A percentile compares a stretch with the other conserved stretches of the same genome.
phyloP scores from a whole-genome alignment of 2,797 vertebrate genomes.

The Melanotaenia maccullochi region DNA sequence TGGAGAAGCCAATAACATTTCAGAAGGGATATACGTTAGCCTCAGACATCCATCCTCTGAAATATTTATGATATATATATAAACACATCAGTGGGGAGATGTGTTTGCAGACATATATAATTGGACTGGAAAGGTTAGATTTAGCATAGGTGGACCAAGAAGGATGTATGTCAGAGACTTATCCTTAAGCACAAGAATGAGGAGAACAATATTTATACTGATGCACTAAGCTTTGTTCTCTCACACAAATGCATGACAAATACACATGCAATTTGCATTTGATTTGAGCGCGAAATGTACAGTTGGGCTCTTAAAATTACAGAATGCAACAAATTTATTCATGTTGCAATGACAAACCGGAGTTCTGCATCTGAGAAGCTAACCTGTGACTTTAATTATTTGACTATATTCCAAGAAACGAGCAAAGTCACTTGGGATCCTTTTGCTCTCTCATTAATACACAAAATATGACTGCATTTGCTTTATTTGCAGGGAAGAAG shows the following conservation, averaged over 20 bases:
- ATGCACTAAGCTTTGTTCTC: neutral
- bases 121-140: conserved; percentile 74
- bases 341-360: neutral
- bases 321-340: conserved; percentile 1
- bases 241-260: neutral
- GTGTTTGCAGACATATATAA: conserved; percentile 66
- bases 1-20: conserved; percentile 58
- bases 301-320: neutral
- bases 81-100: conserved; percentile 1
- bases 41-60: conserved; percentile 44
- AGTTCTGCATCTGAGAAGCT: conserved; percentile 18
- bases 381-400: conserved; percentile 61
- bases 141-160: conserved; percentile 60
- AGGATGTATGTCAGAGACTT: conserved; percentile 13
- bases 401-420: conserved; percentile 43
- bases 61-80: conserved; percentile 68
- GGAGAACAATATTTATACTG: conserved; percentile 6
- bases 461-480: conserved; percentile 46
- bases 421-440: conserved; percentile 61
- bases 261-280: conserved; percentile 12
- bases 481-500: conserved; percentile 38
- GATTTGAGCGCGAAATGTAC: conserved; percentile 2
- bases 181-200: conserved; percentile 22
- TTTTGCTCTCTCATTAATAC: conserved; percentile 67
- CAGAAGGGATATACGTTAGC: conserved; percentile 55